phyloP scores from a whole-genome alignment of 2,797 vertebrate genomes.

The Synanceia verrucosa region DNA sequence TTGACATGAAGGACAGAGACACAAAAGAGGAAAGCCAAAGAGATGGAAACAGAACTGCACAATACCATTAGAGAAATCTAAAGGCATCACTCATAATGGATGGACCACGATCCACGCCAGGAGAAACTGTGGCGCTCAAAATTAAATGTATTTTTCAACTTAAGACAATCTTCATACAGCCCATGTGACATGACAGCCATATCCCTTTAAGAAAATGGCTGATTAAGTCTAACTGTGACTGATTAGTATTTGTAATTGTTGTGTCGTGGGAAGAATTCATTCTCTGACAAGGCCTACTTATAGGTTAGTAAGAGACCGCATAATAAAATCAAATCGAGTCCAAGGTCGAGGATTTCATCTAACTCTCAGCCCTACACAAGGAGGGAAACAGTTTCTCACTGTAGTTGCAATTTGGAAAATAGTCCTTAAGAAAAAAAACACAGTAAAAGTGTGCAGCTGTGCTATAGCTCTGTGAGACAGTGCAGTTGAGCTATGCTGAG shows the following conservation, averaged over 20 bases:
- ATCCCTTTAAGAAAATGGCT: conserved; percentile 30
- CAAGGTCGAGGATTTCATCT: no score
- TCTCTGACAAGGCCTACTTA: not conserved
- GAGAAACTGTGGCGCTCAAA: conserved; percentile 68
- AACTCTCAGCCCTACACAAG: not conserved
- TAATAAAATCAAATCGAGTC: no score
- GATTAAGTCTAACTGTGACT: conserved; percentile 38
- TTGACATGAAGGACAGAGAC: conserved; percentile 26
- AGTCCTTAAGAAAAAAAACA: not conserved
- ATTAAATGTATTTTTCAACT: conserved; percentile 83
- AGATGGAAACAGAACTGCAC: conserved; percentile 27
- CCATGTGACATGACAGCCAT: conserved; percentile 22
- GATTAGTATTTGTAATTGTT: conserved; percentile 9
- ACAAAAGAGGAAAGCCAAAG: not conserved
- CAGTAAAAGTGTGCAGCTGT: not conserved
- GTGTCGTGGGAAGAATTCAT: not conserved
- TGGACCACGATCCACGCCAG: conserved; percentile 65
- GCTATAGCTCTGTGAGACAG: not conserved
- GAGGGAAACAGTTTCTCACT: not conserved
- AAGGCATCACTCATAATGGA: conserved; percentile 73
- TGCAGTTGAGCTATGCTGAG: not conserved
- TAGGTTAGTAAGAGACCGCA: no score
- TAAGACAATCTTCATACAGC: conserved; percentile 40
- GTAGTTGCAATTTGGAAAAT: not conserved
- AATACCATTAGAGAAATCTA: conserved; percentile 72